These are phyloP conservation scores for Gadopsis bispinosus DNA, from an alignment of 2,797 vertebrate genomes.

Conservation along the genomic window DNA sequence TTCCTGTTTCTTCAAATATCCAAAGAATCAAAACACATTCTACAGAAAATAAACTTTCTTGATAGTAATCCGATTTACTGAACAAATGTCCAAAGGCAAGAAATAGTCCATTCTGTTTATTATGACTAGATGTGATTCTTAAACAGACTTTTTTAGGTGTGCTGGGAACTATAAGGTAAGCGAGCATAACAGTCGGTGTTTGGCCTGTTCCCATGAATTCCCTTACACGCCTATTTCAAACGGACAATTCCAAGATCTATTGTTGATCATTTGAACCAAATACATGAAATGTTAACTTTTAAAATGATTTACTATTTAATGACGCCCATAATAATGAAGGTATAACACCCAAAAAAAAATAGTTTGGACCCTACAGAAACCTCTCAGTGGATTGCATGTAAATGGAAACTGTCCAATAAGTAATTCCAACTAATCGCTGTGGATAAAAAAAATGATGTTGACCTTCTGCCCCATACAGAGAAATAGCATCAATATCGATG, in stretches of 20 bases:
- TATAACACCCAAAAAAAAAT: neutral
- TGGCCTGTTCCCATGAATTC: slow-evolving; percentile 33
- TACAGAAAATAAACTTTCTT: slow-evolving; percentile 6
- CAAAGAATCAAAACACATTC: slow-evolving; percentile 9
- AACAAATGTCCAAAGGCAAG: slow-evolving; percentile 7
- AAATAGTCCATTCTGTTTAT: slow-evolving; percentile 29
- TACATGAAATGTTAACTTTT: neutral
- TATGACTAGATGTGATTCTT: slow-evolving; percentile 15
- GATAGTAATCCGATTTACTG: slow-evolving; percentile 4
- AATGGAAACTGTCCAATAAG: neutral
- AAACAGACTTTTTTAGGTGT: neutral
- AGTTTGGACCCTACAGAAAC: neutral
- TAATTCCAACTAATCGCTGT: slow-evolving; percentile 2
- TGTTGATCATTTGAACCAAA: neutral
- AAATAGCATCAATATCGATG: neutral
- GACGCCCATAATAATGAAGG: neutral
- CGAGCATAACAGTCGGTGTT: slow-evolving; percentile 36
- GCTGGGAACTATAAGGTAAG: slow-evolving; percentile 37
- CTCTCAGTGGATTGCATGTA: neutral
- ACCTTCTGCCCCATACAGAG: slow-evolving; percentile 11
- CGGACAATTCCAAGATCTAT: neutral
- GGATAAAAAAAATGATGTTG: slow-evolving; percentile 19
- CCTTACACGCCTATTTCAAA: neutral
- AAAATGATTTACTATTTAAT: neutral
- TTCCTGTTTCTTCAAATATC: neutral